Base-by-base conservation (phyloP, 2,113 vertebrate species). In the Phalacrocorax carbo region DNA sequence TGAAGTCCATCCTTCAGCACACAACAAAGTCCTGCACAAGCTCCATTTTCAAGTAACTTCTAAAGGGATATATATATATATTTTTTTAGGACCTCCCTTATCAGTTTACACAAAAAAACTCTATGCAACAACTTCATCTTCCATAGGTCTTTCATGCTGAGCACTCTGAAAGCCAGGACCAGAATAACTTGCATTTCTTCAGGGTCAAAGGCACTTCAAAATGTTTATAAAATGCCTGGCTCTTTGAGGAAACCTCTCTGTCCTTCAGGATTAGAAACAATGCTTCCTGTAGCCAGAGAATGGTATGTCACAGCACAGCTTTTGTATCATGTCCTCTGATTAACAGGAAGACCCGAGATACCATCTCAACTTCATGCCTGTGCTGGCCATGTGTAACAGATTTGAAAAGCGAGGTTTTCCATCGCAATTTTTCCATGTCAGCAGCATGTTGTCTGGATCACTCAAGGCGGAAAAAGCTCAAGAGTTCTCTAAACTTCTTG, bases 301-400 rank as follows among this genome's bases (percentile, higher is more conserved):
- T 0, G 5, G 18, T 34, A 44, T 4, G 11, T 15, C 22, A 75
- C 15, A 58, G 46, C 34, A 87, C 25, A 60, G 32, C 22, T 72
- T 89, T 58, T 77, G 7, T 14, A 69, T 25, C 7, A 13, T 2
- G 14, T 29, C 48, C 25, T 86, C 64, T 68, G 19, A 66, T 32
- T 44, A 88, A 58, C 2, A 54, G 11, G 48, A 44, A 44, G 40
- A 49, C n/a, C 32, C 7, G 8, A 77, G 60, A 75, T 18, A 82
- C 15, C 49, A 68, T 14, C 40, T 93, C 36, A 86, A 15, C 30
- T 65, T 65, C 38, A 32, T 5, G 25, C 38, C 38, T 38, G 38
- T 38, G 38, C 38, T 38, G 38, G 38, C 36, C 40, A 32, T 0
- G 0, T 17, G 0, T 4, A 54, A 55, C 15, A 76, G 34, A 69